phyloP scores from a whole-genome alignment of 2,797 vertebrate species.

The Poecile montanus region DNA sequence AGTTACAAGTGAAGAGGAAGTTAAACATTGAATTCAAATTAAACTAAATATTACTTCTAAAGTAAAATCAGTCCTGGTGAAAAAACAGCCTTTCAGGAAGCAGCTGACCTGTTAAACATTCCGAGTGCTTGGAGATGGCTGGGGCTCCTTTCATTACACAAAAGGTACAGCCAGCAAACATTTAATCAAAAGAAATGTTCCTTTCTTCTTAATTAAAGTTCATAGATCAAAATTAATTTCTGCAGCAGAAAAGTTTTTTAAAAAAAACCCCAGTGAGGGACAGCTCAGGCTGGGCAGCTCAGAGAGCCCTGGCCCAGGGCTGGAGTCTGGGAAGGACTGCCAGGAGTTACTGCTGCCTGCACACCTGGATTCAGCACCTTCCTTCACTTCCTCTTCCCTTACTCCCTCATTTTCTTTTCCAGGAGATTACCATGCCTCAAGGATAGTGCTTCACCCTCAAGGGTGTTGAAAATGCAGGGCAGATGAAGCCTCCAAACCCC shows the following conservation, averaged over 20 bases:
- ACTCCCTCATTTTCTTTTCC: background rate
- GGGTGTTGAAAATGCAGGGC: background rate
- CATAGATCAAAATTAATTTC: slow-evolving; percentile 52
- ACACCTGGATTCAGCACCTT: background rate
- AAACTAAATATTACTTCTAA: slow-evolving; percentile 47
- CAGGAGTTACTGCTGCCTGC: background rate
- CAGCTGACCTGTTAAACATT: slow-evolving; percentile 52
- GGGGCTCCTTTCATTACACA: slow-evolving; percentile 38
- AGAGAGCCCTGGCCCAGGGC: background rate
- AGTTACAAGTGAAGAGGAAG: slow-evolving; percentile 39
- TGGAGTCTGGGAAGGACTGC: background rate
- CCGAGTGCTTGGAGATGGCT: background rate
- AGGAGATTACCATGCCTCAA: background rate
- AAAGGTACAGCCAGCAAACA: slow-evolving; percentile 60
- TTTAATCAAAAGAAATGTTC: slow-evolving; percentile 53
- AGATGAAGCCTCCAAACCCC: background rate
- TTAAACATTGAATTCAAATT: slow-evolving; percentile 59
- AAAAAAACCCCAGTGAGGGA: background rate
- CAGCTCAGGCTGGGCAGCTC: background rate
- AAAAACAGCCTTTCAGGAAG: slow-evolving; percentile 24
- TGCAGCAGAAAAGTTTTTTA: background rate
- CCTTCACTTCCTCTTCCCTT: background rate
- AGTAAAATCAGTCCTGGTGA: slow-evolving; percentile 44
- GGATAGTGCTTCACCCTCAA: background rate
- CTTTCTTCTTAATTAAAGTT: slow-evolving; percentile 55